Evolutionary conservation across 2,113 vertebrate genomes (phyloP).

Genomic region (Meriones unguiculatus): DNA sequence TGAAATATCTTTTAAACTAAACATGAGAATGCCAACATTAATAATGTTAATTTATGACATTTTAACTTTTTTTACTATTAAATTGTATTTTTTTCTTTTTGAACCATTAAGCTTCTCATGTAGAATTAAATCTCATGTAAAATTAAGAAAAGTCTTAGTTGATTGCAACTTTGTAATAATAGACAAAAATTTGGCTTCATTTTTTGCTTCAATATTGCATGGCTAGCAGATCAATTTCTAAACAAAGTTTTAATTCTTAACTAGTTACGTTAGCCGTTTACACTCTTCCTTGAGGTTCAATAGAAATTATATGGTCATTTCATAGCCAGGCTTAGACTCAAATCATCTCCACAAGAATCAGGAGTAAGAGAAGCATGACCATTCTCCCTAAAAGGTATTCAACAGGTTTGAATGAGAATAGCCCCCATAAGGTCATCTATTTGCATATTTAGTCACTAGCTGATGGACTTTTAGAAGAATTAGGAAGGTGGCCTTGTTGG

Average conservation of each 20-base stretch:
- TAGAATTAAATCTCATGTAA: background rate
- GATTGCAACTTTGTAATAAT: slow-evolving; percentile 15
- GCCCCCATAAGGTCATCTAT: background rate
- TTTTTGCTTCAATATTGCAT: background rate
- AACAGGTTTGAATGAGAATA: background rate
- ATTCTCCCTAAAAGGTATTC: background rate
- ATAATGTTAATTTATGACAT: slow-evolving; percentile 11
- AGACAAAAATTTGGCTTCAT: background rate
- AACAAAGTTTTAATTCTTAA: slow-evolving; percentile 64
- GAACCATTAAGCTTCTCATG: slow-evolving; percentile 25
- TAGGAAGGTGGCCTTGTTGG: background rate
- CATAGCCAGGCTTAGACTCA: background rate
- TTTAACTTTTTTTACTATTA: slow-evolving; percentile 18
- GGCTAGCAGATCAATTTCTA: slow-evolving; percentile 16
- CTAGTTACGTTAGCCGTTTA: background rate
- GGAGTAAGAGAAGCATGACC: background rate
- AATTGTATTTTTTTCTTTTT: background rate
- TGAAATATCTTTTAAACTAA: slow-evolving; percentile 42
- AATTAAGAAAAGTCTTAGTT: slow-evolving; percentile 7
- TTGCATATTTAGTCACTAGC: background rate
- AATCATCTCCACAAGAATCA: background rate
- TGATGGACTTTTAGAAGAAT: background rate
- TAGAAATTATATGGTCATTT: background rate
- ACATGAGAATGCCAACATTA: background rate
- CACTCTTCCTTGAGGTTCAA: background rate